Base-by-base conservation (phyloP, 1,140 invertebrate species). In the Lepeophtheirus salmonis region DNA sequence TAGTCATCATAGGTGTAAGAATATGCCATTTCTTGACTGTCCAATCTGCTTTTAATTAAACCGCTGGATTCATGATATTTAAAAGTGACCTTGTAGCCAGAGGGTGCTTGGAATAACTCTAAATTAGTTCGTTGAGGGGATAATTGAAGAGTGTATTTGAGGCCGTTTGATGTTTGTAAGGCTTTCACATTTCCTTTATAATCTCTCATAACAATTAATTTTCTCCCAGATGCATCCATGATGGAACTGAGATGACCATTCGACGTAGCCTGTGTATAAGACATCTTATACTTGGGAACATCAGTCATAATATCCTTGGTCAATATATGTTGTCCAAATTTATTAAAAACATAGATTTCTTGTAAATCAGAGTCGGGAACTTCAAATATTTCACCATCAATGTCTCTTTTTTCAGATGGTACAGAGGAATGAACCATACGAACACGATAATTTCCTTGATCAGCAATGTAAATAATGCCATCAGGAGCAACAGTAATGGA, bases 1-100 rank as follows among this genome's bases (percentile, higher is more conserved):
- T 90, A 92, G 67, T 89, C 84, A 67, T 95, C 89, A 67, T 94
- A 97, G 68, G 87, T 84, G 69, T 95, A 97, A 1, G 91, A 83
- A 67, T 87, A 92, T 52, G 85, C 86, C 56, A 87, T 76, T 2
- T 89, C 90, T 3, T 86, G 86, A 49, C 85, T 88, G 67, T 91
- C 88, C 21, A 87, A 73, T 70, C 87, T 86, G 0, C 83, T 83
- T 65, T 86, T 85, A 10, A 97, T 68, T 21, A 97, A 72, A 0
- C 89, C 90, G 1, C 83, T 86, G 0, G 83, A 81, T 1, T 82
- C 83, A 64, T 90, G 82, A 70, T 96, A 96, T 64, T 90, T 87
- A 68, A 95, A 92, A 0, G 85, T 89, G 0, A 87, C 50, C 16
- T 26, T 52, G 24, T 60, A 60, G 18, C 24, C 24, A 16, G 90